Conservation (phyloP, 2,888 invertebrate species). For the Lacanobia oleracea region DNA sequence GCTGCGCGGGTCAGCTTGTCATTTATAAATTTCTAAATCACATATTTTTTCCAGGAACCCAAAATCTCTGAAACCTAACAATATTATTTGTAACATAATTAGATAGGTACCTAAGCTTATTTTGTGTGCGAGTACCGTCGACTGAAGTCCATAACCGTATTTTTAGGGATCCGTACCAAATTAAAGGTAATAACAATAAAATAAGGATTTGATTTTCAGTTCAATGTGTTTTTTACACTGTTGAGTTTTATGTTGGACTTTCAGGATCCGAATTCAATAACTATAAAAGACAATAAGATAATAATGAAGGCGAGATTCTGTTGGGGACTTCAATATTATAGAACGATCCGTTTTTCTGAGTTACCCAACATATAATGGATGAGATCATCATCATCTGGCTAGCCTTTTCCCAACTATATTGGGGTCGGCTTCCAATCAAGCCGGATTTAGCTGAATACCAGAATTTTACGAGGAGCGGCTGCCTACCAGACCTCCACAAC, state of each 20-base stretch:
- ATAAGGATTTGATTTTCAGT: constrained; percentile 49
- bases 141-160: constrained; percentile 47
- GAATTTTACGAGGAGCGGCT: no score
- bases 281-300: constrained; percentile 42
- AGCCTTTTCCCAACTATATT: no score
- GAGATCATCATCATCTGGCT: no score
- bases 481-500: no score
- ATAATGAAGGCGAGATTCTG: constrained; percentile 8
- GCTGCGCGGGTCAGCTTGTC: no score
- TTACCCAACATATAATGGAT: background rate
- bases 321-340: constrained; percentile 5
- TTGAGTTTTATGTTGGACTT: constrained; percentile 49
- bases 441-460: no score
- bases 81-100: constrained; percentile 15
- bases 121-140: constrained; percentile 40
- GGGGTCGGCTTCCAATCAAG: no score
- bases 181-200: constrained; percentile 54
- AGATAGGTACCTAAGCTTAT: constrained; percentile 20
- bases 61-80: background rate
- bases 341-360: background rate
- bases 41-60: no score
- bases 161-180: constrained; percentile 45
- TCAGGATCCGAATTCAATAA: constrained; percentile 53
- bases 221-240: constrained; percentile 40
- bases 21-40: no score